A percentile compares a stretch with the other conserved stretches of the same genome.
Evolutionary conservation across 2,888 invertebrate genomes (phyloP).

Genomic region (Eilema sororculum): DNA sequence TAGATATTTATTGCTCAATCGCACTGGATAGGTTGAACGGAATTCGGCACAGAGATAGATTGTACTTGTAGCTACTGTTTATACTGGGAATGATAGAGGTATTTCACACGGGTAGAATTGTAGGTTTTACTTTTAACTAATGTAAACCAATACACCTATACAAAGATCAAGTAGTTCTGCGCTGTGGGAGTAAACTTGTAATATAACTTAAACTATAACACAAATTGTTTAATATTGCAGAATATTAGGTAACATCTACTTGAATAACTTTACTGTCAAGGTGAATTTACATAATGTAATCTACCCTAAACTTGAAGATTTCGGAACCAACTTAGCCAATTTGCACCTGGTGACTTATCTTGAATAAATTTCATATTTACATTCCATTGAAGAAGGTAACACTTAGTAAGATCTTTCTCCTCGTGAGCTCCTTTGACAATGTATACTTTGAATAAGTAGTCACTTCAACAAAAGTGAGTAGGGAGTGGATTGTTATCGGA

Average conservation of each 20-base stretch:
- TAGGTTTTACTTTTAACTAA: no score
- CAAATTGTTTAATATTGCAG: neutral
- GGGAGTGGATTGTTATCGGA: no score
- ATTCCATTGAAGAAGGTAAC: neutral
- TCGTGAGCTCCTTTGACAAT: no score
- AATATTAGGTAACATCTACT: slow-evolving; percentile 3
- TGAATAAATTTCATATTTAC: neutral
- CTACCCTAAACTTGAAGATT: neutral
- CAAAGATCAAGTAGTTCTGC: neutral
- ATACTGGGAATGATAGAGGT: neutral
- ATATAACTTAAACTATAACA: neutral
- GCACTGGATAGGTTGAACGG: no score
- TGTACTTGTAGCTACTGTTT: neutral
- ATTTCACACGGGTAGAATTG: no score
- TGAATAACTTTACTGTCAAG: neutral
- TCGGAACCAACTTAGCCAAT: slow-evolving; percentile 1
- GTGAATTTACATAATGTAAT: neutral
- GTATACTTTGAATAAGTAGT: no score
- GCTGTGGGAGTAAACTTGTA: neutral
- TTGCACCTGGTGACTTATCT: neutral
- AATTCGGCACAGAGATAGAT: no score
- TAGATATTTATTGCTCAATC: no score
- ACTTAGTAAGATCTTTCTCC: neutral
- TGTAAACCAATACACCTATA: neutral
- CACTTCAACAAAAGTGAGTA: no score